Conservation (phyloP, 2,888 invertebrate genomes). For the Philonicus albiceps region DNA sequence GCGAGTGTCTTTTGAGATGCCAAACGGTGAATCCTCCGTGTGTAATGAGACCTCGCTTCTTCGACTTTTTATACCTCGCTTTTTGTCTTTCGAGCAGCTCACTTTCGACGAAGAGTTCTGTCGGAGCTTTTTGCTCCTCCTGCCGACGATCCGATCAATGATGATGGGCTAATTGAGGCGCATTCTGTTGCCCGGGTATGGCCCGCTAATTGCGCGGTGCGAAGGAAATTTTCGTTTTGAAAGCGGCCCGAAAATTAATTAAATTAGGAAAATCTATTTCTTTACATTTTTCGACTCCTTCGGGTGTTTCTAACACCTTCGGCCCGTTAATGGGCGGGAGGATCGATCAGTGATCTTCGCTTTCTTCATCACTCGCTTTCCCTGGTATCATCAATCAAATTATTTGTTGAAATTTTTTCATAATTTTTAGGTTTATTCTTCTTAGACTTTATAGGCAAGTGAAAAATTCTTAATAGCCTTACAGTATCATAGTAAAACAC, state of each 20-base stretch:
- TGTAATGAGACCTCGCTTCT: background rate
- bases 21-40: background rate
- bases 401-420: background rate
- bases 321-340: background rate
- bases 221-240: background rate
- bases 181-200: background rate
- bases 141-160: background rate
- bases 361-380: background rate
- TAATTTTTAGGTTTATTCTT: background rate
- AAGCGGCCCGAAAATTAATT: background rate
- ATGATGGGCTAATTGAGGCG: background rate
- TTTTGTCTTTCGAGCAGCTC: background rate
- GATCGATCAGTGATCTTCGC: background rate
- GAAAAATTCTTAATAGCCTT: background rate
- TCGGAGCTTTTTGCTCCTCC: background rate
- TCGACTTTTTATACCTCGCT: background rate
- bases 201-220: background rate
- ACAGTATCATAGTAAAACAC: background rate
- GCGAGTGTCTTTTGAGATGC: background rate
- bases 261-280: conserved; percentile 8
- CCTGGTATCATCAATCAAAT: background rate
- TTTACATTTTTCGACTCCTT: background rate
- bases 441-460: background rate
- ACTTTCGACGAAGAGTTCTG: background rate
- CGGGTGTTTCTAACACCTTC: background rate